Evolutionary conservation across 1,140 invertebrate genomes (phyloP).

Genomic region (Drosophila novamexicana): DNA sequence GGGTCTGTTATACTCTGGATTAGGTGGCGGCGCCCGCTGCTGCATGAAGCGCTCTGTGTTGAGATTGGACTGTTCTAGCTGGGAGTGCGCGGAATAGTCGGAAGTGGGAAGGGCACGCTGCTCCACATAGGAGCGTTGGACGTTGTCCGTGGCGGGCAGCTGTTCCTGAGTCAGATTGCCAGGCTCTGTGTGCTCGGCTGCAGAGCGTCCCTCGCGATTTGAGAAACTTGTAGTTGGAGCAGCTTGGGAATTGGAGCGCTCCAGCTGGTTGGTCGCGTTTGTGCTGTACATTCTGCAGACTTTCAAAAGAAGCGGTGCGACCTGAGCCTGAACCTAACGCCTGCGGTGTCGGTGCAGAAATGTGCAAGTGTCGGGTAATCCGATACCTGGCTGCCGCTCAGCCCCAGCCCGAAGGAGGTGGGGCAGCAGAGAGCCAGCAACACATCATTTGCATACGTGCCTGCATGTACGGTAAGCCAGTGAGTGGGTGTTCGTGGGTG

Average conservation of each 20-base stretch:
- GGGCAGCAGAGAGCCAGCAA: slow-evolving; percentile 45
- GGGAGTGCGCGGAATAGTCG: background rate
- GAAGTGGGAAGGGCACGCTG: background rate
- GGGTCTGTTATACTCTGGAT: slow-evolving; percentile 15
- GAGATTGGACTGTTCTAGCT: background rate
- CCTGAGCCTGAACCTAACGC: slow-evolving; percentile 62
- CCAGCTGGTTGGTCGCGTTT: slow-evolving; percentile 5
- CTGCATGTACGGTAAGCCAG: slow-evolving; percentile 38
- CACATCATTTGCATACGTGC: slow-evolving; percentile 77
- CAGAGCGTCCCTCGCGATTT: background rate
- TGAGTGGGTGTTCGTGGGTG: slow-evolving; percentile 13
- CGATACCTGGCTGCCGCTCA: slow-evolving; percentile 61
- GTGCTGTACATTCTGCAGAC: slow-evolving; percentile 18
- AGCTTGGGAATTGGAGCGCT: background rate
- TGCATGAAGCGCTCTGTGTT: slow-evolving; percentile 28
- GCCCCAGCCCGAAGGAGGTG: background rate
- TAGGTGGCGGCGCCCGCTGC: slow-evolving; percentile 19
- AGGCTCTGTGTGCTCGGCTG: background rate
- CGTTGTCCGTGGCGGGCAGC: background rate
- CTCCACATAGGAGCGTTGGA: slow-evolving; percentile 24
- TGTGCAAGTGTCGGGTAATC: slow-evolving; percentile 81
- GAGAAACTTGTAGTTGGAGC: background rate
- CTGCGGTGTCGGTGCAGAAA: slow-evolving; percentile 78
- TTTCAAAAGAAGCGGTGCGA: background rate
- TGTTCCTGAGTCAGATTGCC: background rate